Evolutionary conservation across 2,113 vertebrate genomes (phyloP).

Genomic region (Aramus guarauna): DNA sequence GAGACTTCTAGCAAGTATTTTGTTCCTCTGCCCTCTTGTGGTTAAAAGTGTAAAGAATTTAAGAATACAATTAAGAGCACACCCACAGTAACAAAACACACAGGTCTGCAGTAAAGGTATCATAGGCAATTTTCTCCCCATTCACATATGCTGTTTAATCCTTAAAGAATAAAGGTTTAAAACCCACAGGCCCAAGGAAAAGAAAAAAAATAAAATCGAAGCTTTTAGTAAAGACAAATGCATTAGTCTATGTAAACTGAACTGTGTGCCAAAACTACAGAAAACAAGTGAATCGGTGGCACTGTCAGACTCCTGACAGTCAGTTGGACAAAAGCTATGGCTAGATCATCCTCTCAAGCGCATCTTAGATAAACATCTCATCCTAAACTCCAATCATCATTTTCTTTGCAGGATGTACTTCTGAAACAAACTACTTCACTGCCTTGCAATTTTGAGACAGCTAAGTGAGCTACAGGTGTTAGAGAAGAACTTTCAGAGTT

Average conservation of each 20-base stretch:
- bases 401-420: neutral
- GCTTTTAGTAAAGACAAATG: neutral
- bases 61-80: neutral
- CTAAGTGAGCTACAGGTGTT: neutral
- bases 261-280: neutral
- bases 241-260: neutral
- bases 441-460: neutral
- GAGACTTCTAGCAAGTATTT: neutral
- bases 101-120: neutral
- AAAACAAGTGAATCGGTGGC: neutral
- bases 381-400: neutral
- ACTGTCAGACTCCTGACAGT: neutral
- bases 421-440: neutral
- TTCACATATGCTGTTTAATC: neutral
- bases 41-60: neutral
- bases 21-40: conserved; percentile 52
- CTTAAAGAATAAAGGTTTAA: neutral
- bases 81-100: neutral
- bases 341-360: neutral
- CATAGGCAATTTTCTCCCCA: accelerated
- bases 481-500: neutral
- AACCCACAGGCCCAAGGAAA: neutral
- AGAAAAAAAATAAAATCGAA: neutral
- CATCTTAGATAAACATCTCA: neutral
- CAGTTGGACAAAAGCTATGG: neutral